Evolutionary conservation across 2,113 vertebrate genomes (phyloP).

Genomic region (Heptranchias perlo): DNA sequence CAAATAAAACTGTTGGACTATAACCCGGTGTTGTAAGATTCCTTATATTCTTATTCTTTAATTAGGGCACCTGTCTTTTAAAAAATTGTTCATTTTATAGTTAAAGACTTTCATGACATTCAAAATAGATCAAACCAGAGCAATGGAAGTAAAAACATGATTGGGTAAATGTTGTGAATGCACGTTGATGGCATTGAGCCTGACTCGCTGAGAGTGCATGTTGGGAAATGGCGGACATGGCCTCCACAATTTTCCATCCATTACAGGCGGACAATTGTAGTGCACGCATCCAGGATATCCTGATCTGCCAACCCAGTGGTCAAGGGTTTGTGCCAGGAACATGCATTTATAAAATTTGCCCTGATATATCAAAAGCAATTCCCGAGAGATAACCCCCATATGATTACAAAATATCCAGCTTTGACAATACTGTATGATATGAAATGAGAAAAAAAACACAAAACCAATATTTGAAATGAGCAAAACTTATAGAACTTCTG

Average conservation of each 20-base stretch:
- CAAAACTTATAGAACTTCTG: neutral
- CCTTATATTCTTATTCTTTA: neutral
- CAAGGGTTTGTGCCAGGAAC: neutral
- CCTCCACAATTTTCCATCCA: neutral
- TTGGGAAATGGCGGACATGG: neutral
- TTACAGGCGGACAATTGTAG: neutral
- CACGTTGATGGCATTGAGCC: neutral
- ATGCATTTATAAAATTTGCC: neutral
- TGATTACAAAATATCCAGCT: neutral
- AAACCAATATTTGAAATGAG: neutral
- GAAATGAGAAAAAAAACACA: neutral
- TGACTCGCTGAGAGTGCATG: neutral
- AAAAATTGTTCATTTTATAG: neutral
- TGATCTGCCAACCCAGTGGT: neutral
- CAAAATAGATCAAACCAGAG: neutral
- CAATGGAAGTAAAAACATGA: neutral
- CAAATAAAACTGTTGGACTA: no score
- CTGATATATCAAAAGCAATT: neutral
- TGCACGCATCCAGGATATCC: neutral
- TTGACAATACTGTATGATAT: neutral
- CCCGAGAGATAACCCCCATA: neutral
- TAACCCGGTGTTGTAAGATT: no score
- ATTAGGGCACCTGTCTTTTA: neutral
- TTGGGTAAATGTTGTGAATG: neutral
- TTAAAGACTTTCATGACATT: no score